Base-by-base conservation (phyloP, 2,113 vertebrate genomes). In the Ophthalmolycus amberensis region DNA sequence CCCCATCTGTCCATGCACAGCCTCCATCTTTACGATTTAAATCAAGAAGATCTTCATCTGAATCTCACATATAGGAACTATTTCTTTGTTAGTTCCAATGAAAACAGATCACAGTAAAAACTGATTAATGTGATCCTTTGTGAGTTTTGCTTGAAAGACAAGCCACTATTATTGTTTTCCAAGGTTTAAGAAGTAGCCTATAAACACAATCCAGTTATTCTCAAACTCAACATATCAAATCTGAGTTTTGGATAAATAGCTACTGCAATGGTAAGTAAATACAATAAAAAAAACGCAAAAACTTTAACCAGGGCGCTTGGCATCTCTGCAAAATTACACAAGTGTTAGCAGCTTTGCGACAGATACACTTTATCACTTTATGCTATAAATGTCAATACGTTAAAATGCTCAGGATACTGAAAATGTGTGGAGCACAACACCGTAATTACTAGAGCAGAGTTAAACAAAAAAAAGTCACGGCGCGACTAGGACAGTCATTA, bases 401-500 rank as follows among this genome's bases (percentile, higher is more conserved):
- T 54, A 22, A 54, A 54, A 54, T 54, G 22, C 8, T 9, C 1
- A 54, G 1, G 2, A 10, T n/a, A 64, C 4, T 34, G 11, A 44
- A 52, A 69, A 50, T 48, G 18, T 6, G 27, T 40, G 68, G 48
- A 54, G 9, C 48, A n/a, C 22, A 59, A 5, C 29, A 89, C 90
- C 90, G 86, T 92, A 90, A 89, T 77, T 22, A 46, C 77, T 1
- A 0, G 40, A 42, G 50, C 81, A 1, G 29, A 18, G 37, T 52
- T 18, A 3, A 22, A 8, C 8, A 52, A 22, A 48, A 1, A 48
- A 54, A n/a, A 22, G 38, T 7, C 0, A 6, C 6, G 3, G 81
- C 18, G 90, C 8, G 40, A 20, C 60, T 89, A 37, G 0, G 76
- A n/a, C 1, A 0, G 25, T 62, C 85, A 85, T 94, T 95, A 95